These are phyloP conservation scores for Genyomyrus donnyi DNA, from an alignment of 2,113 vertebrate species.

Conservation along the genomic window DNA sequence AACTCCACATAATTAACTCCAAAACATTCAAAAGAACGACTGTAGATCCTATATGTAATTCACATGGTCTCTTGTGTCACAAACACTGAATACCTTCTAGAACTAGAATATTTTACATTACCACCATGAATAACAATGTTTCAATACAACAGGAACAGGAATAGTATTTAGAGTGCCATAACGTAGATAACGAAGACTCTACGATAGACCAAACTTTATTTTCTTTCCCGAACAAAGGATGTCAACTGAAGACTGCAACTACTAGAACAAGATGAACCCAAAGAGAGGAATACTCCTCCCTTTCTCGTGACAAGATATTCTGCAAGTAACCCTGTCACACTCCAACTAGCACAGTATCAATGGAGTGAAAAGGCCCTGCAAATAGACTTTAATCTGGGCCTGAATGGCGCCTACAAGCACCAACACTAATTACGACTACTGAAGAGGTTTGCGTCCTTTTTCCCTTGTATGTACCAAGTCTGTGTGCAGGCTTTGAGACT, in stretches of 20 bases:
- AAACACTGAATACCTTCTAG: conserved; percentile 1
- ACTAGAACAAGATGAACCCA: not conserved
- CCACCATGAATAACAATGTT: not conserved
- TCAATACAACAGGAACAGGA: not conserved
- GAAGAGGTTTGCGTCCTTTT: conserved; percentile 45
- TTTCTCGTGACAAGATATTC: not conserved
- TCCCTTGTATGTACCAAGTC: conserved; percentile 46
- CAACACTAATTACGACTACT: conserved; percentile 58
- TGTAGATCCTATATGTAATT: conserved; percentile 26
- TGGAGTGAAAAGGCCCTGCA: conserved; percentile 46
- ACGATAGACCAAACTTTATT: not conserved
- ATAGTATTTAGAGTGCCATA: not conserved
- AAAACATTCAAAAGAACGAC: conserved; percentile 48
- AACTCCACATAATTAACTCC: conserved; percentile 58
- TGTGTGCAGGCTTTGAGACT: conserved; percentile 46
- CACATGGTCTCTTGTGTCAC: not conserved
- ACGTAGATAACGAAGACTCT: not conserved
- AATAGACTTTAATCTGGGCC: conserved; percentile 54
- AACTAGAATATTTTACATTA: not conserved
- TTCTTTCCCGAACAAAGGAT: not conserved
- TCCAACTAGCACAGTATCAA: conserved; percentile 35
- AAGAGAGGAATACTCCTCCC: not conserved
- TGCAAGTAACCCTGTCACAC: conserved; percentile 13
- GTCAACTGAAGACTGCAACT: not conserved
- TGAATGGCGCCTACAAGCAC: conserved; percentile 61